Base-by-base conservation (phyloP, 30 jellyfish, hydroid and myxozoan species). In the Aurelia sp. region DNA sequence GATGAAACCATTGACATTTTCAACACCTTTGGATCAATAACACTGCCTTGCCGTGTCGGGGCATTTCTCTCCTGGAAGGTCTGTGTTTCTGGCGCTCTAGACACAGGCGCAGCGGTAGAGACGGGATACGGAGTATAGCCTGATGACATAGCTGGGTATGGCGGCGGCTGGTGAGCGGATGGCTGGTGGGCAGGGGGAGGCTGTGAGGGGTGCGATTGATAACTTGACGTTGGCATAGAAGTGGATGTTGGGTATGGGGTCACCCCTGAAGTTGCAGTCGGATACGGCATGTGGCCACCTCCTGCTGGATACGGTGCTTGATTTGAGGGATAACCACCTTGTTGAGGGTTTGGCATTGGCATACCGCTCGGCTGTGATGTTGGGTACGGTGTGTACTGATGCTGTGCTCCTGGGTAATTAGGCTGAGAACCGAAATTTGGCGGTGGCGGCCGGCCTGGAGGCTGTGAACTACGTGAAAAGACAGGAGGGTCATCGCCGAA, bases 401-500 rank as follows among this genome's bases (percentile, higher is more conserved):
- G 13, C 33, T 52, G 98, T 38, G 40, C 78, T 76, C 91, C 89
- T 81, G 59, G 68, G 81, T 79, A 69, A 1, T 63, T 33, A 7
- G 66, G 79, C 64, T 84, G 91, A 13, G 60, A 62, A n/a, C 74
- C 76, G 27, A 70, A 55, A 18, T 64, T 30, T 50, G 91, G 90
- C 48, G 79, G 98, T 18, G 94, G 98, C 4, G 96, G 93, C 2
- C 98, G 96, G 66, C 80, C 33, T 8, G 90, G 88, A 15, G 91
- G 72, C 74, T 62, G 69, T 76, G 92, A 12, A 17, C 72, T 57
- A 19, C 85, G 57, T 19, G 99, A 67, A 78, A 38, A 94, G 71
- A 94, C 97, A 18, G 99, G 99, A 9, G 96, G 96, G 19, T 89
- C 97, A 21, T 84, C 92, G 12, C 97, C 94, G 67, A 94, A 94